Base-by-base conservation (phyloP, 2,888 invertebrate species). In the Lomographa bimaculata region DNA sequence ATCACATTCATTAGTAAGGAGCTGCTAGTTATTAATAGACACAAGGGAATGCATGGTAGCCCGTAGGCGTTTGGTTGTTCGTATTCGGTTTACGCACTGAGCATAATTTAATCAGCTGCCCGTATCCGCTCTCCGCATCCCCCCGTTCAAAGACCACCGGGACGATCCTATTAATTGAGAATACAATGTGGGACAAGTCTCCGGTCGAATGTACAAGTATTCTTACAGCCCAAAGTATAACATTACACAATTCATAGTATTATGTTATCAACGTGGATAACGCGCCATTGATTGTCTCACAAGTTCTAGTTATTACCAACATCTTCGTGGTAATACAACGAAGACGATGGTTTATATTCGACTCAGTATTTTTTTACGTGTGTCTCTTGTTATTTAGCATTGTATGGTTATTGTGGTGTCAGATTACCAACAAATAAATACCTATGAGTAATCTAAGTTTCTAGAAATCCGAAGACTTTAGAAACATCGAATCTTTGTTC, bases 81-180 rank as follows among this genome's bases (percentile, higher is more conserved):
- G 30, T 46, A 38, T 18, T 40, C 32, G 41, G 27, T 65, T 70
- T 64, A 66, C 67, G 60, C 64, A 51, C 62, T 50, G 46, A 45
- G 53, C 49, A 64, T 79, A 77, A 79, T 83, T 82, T 65, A 83
- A 83, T 82, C 75, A 79, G 66, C 51, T 52, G 62, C 80, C 82
- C 82, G 79, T 82, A 82, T 83, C 78, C 74, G 68, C 59, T 62
- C 23, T 49, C 45, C 43, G 55, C 55, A 60, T 64, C 71, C 73
- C 68, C 64, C 59, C 62, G 52, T 33, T 59, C 49, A 49, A 27
- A 50, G 67, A 69, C 65, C 69, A 68, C 64, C 64, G 39, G 50
- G 55, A 54, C 52, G 39, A 38, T 27, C 9, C 35, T 28, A 27
- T 19, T 37, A 33, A 49, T 41, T 46, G 43, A 44, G 37, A 23